Percentiles rank a stretch among this genome's conserved stretches.
phyloP scores from a whole-genome alignment of 2,797 vertebrate species.

The Mormyrops attenuatus region DNA sequence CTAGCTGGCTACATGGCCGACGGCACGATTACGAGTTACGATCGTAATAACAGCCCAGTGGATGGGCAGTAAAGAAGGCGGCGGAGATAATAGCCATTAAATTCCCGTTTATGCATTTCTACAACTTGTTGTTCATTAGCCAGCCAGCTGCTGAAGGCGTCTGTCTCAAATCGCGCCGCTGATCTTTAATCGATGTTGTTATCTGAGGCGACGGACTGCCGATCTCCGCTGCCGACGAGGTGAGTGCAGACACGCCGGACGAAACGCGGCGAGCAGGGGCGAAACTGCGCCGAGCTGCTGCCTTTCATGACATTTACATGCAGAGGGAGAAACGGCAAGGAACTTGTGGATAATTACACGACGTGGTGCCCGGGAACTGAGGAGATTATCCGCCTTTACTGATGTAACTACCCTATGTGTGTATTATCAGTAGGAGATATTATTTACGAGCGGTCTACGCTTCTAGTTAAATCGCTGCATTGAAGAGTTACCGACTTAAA shows the following conservation, averaged over 20 bases:
- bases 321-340: not conserved
- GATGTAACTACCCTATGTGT: not conserved
- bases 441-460: not conserved
- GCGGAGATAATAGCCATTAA: not conserved
- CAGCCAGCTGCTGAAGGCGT: not conserved
- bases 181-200: constrained; percentile 53
- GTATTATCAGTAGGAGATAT: not conserved
- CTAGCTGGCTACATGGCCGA: constrained; percentile 4
- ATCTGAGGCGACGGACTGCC: constrained; percentile 26
- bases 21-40: not conserved
- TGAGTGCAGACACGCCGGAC: not conserved
- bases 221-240: constrained; percentile 28
- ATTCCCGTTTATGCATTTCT: not conserved
- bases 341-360: not conserved
- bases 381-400: not conserved
- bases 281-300: not conserved
- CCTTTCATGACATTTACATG: not conserved
- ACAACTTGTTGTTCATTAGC: not conserved
- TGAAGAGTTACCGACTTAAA: not conserved
- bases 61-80: not conserved
- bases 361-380: not conserved
- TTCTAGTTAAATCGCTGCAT: not conserved
- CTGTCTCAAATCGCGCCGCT: not conserved
- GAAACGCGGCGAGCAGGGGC: not conserved
- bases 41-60: not conserved